Conservation (phyloP, 2,888 invertebrate genomes). For the Ennomos fuscantarius region DNA sequence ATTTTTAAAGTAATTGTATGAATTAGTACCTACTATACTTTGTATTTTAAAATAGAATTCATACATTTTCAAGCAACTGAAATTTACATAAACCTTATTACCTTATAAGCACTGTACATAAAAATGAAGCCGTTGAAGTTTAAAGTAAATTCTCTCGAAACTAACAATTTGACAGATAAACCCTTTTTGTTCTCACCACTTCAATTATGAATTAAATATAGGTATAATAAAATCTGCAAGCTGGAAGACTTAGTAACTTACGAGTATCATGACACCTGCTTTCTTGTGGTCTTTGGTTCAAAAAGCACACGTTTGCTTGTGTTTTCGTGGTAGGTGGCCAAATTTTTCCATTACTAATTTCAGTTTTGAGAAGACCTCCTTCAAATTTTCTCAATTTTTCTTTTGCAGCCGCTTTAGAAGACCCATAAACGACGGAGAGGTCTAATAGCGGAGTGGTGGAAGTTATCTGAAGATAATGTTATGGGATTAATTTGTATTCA, state of each 20-base stretch:
- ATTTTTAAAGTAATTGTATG: too few relatives aligned
- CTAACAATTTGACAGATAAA: too few relatives aligned
- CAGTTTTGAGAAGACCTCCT: conserved; percentile 54
- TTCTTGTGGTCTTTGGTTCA: conserved; percentile 47
- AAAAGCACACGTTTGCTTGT: conserved; percentile 40
- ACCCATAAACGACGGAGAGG: conserved; percentile 50
- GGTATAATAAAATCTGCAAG: neutral
- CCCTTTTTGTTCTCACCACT: too few relatives aligned
- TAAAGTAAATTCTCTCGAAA: too few relatives aligned
- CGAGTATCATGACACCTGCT: conserved; percentile 52
- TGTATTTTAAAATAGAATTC: too few relatives aligned
- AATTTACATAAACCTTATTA: too few relatives aligned
- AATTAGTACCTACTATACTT: too few relatives aligned
- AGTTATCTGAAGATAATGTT: conserved; percentile 42
- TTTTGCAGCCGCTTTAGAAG: conserved; percentile 30
- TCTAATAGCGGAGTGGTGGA: conserved; percentile 53
- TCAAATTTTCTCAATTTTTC: conserved; percentile 44
- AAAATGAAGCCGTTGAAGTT: too few relatives aligned
- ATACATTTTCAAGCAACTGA: too few relatives aligned
- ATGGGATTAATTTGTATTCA: too few relatives aligned
- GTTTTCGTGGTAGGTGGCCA: conserved; percentile 56
- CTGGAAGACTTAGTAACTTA: conserved; percentile 35
- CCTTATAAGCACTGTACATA: too few relatives aligned
- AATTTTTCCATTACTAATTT: conserved; percentile 51
- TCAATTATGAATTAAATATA: too few relatives aligned